These are phyloP conservation scores for Ephestia elutella DNA, from an alignment of 1,140 invertebrate genomes.

Conservation along the genomic window DNA sequence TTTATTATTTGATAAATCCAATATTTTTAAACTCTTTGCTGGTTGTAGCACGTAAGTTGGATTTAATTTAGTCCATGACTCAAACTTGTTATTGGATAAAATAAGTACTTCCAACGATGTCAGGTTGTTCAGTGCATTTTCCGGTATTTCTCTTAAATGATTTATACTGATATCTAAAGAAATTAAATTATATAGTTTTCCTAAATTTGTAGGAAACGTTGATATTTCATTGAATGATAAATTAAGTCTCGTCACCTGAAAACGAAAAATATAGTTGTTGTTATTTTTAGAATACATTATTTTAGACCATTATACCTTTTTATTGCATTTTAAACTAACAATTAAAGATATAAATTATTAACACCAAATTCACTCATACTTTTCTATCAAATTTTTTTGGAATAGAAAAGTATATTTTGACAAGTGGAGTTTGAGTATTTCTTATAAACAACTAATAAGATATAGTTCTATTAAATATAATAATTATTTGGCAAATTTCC, in stretches of 20 bases:
- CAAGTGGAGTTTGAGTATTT: too few species aligned
- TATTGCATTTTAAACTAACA: conserved; percentile 14
- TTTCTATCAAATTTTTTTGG: too few species aligned
- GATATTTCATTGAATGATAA: conserved; percentile 79
- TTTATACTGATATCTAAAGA: conserved; percentile 76
- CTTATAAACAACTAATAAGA: too few species aligned
- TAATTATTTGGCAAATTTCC: too few species aligned
- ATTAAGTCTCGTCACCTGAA: conserved; percentile 70
- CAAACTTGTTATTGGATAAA: conserved; percentile 74
- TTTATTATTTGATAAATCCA: conserved; percentile 72
- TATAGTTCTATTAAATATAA: too few species aligned
- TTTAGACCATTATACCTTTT: too few species aligned
- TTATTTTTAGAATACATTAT: background rate
- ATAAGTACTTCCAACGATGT: conserved; percentile 70
- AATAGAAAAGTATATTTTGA: too few species aligned
- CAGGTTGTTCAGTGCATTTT: conserved; percentile 67
- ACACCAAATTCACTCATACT: too few species aligned
- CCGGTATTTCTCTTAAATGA: conserved; percentile 57
- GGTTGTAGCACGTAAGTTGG: conserved; percentile 63
- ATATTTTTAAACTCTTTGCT: conserved; percentile 61
- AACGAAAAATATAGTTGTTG: conserved; percentile 13
- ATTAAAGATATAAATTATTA: too few species aligned
- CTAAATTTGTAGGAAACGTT: conserved; percentile 61
- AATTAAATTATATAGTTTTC: conserved; percentile 60
- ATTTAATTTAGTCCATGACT: conserved; percentile 72